Base-by-base conservation (phyloP, 2,888 invertebrate genomes). In the Linnaemya tessellans region DNA sequence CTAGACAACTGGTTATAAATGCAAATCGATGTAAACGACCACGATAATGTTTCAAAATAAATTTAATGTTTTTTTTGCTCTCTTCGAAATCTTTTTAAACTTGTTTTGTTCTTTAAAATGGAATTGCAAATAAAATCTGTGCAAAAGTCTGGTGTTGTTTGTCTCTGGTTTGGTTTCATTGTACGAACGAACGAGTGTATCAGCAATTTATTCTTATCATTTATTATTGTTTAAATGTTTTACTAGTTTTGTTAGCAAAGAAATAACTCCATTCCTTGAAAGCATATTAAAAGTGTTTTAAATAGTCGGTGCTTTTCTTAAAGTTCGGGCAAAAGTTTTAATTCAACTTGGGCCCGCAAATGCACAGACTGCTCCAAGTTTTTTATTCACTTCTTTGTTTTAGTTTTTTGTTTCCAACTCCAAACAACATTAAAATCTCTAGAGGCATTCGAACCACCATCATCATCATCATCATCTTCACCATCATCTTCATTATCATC, bases 171-270 rank as follows among this genome's bases (percentile, higher is more conserved):
- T 46, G 77, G 25, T 75, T 64, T 56, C 38, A 51, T 58, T 35
- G 9, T 30, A 30, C 30, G n/a, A n/a, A n/a, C n/a, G n/a, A n/a
- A n/a, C n/a, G 30, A 30, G 30, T n/a, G 1, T 84, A 43, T 43
- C 20, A 43, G 11, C 15, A 74, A 58, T 71, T 80, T 67, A 67
- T 71, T 71, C 65, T 85, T 82, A 79, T 82, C 74, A 79, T 85
- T 85, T 85, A 85, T 85, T 85, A 82, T 79, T 82, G 81, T 82
- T 85, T 85, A 85, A 85, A 82, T 85, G 75, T 77, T 82, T 85
- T 82, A 85, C 51, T 77, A 75, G 46, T 79, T 82, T 79, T 75
- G 11, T 58, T 11, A 49, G 43, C n/a, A 54, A 67, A n/a, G 65
- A 60, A 60, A 54, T 62, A 46, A 60, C 70, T 41, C 13, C 68